Evolutionary conservation across 2,888 invertebrate genomes (phyloP), one percentile per base, ranked within the genome.

Genomic region (Drosophila putrida): DNA sequence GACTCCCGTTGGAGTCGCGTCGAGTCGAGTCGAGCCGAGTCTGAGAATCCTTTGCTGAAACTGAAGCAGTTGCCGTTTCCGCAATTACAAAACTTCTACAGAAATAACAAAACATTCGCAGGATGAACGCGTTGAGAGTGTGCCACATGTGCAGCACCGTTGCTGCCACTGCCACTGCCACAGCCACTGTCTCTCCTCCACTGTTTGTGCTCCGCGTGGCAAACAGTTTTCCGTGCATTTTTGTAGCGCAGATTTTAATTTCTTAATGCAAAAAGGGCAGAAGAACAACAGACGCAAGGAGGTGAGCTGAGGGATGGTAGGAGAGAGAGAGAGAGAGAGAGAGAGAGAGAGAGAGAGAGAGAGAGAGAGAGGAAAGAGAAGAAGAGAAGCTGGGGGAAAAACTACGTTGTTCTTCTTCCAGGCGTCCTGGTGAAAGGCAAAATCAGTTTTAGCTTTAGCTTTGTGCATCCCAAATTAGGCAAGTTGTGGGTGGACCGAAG

Each of bases 21-120:
- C 55, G 39, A 20, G 20, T 20, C 20, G 20, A 20, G 20, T 20
- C 20, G 20, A 20, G 20, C 58, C 46, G 33, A 59, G 70, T 53
- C 50, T 43, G 53, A 33, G 78, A 58, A 55, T 74, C 75, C 57
- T 50, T 39, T 38, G 66, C 64, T 53, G 75, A 53, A 64, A 36
- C 65, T 59, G 63, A 80, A 71, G 79, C 74, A 72, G 75, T 66
- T 71, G 82, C 88, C 70, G 74, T 84, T 84, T 89, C 84, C 84
- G 89, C 88, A 89, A 88, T 89, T 88, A 88, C 85, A 87, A 84
- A 84, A 84, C 89, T 84, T 84, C 63, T 68, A 75, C 89, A 84
- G 89, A 84, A 84, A 88, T 82, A 84, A 89, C 84, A 89, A 84
- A 84, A 89, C 85, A 84, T 70, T 81, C 68, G 85, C 75, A 31